Evolutionary conservation across 2,113 vertebrate species (phyloP).

Genomic region (Cyanoliseus patagonus): DNA sequence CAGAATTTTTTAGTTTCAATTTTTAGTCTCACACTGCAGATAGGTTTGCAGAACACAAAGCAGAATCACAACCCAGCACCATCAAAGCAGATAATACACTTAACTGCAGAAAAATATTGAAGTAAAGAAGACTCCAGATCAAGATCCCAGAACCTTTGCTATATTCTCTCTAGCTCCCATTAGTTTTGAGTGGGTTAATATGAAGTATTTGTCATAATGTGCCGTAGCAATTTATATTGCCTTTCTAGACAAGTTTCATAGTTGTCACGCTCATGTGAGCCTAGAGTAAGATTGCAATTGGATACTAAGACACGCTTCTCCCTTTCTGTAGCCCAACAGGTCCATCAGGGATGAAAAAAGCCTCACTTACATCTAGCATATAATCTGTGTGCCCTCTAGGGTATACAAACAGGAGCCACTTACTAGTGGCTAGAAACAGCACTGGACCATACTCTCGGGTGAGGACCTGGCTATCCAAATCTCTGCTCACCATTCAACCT

Average conservation of each 20-base stretch:
- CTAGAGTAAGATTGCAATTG: background rate
- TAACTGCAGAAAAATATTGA: background rate
- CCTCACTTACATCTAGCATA: background rate
- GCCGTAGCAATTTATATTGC: background rate
- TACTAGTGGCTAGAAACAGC: background rate
- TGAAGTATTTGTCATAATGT: background rate
- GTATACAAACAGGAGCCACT: rapidly evolving
- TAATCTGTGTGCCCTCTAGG: too few relatives aligned
- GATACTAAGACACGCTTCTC: background rate
- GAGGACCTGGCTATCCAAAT: background rate
- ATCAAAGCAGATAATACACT: background rate
- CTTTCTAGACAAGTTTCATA: background rate
- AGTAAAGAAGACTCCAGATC: background rate
- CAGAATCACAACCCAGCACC: background rate
- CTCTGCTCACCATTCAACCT: background rate
- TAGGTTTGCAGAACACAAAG: background rate
- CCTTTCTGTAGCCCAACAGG: background rate
- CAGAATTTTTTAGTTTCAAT: background rate
- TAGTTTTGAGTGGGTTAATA: background rate
- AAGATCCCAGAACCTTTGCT: background rate
- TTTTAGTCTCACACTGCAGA: background rate
- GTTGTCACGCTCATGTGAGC: background rate
- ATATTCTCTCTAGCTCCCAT: background rate
- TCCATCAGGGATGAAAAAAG: background rate
- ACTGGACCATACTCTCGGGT: rapidly evolving